These are phyloP conservation scores for Peromyscus eremicus DNA, from an alignment of 2,797 vertebrate genomes.

Conservation along the genomic window DNA sequence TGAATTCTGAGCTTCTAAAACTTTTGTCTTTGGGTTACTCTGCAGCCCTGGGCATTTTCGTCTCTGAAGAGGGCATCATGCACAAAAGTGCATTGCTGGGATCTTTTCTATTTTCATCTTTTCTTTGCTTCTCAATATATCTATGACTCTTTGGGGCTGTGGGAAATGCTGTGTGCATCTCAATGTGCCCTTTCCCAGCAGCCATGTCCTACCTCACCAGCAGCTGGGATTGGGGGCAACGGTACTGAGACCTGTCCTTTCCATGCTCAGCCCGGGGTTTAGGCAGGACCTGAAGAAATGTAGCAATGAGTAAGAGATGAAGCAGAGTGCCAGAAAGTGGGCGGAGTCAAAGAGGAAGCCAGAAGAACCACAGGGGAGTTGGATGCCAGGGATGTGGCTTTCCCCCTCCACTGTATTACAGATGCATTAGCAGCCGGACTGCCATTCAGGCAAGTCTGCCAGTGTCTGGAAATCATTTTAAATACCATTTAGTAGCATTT, in stretches of 20 bases:
- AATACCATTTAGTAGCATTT: slow-evolving; percentile 80
- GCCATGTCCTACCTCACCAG: not conserved
- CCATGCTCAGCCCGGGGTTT: not conserved
- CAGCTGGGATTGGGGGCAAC: not conserved
- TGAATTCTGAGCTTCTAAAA: slow-evolving; percentile 43
- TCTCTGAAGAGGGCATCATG: not conserved
- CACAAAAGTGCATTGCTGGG: not conserved
- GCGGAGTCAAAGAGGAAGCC: not conserved
- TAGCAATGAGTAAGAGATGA: not conserved
- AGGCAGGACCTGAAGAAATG: not conserved
- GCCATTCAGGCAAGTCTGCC: slow-evolving; percentile 59
- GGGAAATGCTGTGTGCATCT: not conserved
- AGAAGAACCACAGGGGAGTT: slow-evolving; percentile 33
- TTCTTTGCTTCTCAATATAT: not conserved
- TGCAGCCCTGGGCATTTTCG: not conserved
- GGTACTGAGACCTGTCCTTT: not conserved
- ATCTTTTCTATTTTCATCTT: not conserved
- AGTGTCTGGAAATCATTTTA: slow-evolving; percentile 79
- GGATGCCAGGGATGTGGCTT: slow-evolving; percentile 32
- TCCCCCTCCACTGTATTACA: slow-evolving; percentile 43
- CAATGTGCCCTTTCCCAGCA: not conserved
- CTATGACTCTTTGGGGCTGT: not conserved
- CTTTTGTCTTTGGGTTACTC: slow-evolving; percentile 16
- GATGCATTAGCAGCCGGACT: slow-evolving; percentile 71
- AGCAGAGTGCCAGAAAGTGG: not conserved